A percentile compares a stretch with the other conserved stretches of the same genome.
These are phyloP conservation scores for Tipula vernalis DNA, from an alignment of 2,888 invertebrate genomes.

Conservation along the genomic window DNA sequence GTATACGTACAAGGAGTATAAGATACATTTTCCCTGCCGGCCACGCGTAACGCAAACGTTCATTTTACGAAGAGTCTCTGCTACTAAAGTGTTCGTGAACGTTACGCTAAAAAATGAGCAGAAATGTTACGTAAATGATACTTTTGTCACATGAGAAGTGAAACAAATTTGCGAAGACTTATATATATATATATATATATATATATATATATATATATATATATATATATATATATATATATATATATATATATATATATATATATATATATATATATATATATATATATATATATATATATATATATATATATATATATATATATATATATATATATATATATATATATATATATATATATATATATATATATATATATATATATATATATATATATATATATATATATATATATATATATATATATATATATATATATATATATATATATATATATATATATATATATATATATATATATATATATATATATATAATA, in stretches of 20 bases:
- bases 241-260: constrained; percentile 4
- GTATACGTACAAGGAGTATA: too few relatives aligned
- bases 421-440: neutral
- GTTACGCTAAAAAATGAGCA: too few relatives aligned
- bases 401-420: neutral
- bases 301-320: neutral
- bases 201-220: neutral
- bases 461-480: too few relatives aligned
- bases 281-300: constrained; percentile 4
- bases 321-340: constrained; percentile 4
- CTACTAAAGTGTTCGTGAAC: too few relatives aligned
- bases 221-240: neutral
- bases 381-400: neutral
- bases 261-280: neutral
- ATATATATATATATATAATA: too few relatives aligned
- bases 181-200: neutral
- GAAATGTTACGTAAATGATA: too few relatives aligned
- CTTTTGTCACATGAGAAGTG: too few relatives aligned
- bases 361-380: neutral
- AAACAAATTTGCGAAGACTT: too few relatives aligned
- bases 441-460: neutral
- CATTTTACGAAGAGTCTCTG: too few relatives aligned
- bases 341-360: neutral
- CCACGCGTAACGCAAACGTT: too few relatives aligned
- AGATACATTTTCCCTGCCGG: too few relatives aligned